Evolutionary conservation across 2,113 vertebrate species (phyloP), one percentile per base, ranked within the genome.

Genomic region (Uria lomvia): DNA sequence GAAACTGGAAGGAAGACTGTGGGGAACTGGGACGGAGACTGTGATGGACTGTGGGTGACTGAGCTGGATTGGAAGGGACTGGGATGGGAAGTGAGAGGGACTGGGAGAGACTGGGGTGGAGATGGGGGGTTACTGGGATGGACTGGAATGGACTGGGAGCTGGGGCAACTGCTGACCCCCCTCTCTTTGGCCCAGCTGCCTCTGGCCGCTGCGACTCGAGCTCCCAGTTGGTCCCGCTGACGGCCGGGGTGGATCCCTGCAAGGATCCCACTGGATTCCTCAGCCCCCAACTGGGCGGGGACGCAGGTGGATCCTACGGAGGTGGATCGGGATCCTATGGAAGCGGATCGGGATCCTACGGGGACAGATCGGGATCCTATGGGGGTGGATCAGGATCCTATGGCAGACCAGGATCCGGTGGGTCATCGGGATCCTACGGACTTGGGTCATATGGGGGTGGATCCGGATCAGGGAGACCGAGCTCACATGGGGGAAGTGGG

Each of bases 161-260:
- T 3, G 15, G 58, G 56, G 34, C 21, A 22, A 7, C 30, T 3
- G 1, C 56, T 71, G 74, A 66, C 2, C 2, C 55, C 53, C 2
- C 3, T 89, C 42, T 38, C 59, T 45, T 15, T 8, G 20, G 7
- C 27, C 94, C 94, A 87, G 96, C 68, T 2, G 95, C 93, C 17
- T 97, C 77, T 5, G 90, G 92, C 36, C 89, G 92, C 45, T 97
- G 95, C 40, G 97, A 97, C 10, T 91, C 62, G 4, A 97, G 96
- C 38, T 97, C 96, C 93, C 97, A 92, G 66, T 94, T 97, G 79
- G 96, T 77, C 32, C 96, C 97, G 3, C 97, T 98, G 73, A 89
- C 83, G 47, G 77, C 87, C 14, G 87, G 78, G 9, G 77, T 82
- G 70, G 78, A 90, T 82, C 87, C 87, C 45, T 82, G 87, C 70